phyloP scores from a whole-genome alignment of 2,113 vertebrate genomes.

The Atrichornis clamosus region DNA sequence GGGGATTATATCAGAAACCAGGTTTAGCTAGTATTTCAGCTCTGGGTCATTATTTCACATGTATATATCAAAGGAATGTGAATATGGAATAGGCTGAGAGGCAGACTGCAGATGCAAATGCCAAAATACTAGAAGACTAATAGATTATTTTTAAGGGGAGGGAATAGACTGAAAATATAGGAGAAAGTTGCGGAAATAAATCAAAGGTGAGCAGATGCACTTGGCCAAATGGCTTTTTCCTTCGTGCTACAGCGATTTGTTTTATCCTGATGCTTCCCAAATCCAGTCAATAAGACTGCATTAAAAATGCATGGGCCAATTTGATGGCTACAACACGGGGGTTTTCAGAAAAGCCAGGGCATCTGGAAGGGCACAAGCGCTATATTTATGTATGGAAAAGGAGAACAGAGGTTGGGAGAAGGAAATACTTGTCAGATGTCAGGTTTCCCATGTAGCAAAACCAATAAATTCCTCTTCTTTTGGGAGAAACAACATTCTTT shows the following conservation, averaged over 20 bases:
- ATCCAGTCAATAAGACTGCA: conserved; percentile 54
- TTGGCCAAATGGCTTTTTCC: conserved; percentile 58
- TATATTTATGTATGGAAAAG: background rate
- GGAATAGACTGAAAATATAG: conserved; percentile 42
- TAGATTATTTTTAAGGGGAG: conserved; percentile 45
- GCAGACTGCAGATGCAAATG: conserved; percentile 50
- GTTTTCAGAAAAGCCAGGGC: background rate
- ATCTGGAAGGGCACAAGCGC: background rate
- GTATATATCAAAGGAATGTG: conserved; percentile 52
- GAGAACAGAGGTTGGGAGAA: background rate
- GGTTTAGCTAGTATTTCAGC: conserved; percentile 39
- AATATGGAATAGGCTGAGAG: conserved; percentile 35
- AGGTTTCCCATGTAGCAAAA: conserved; percentile 7
- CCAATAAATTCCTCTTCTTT: conserved; percentile 21
- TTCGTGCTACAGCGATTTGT: conserved; percentile 19
- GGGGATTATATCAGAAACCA: conserved; percentile 1
- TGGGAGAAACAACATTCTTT: background rate
- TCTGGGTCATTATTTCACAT: conserved; percentile 33
- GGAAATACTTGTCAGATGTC: conserved; percentile 22
- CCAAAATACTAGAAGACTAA: conserved; percentile 53
- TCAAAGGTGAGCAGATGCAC: conserved; percentile 62
- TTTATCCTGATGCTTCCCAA: conserved; percentile 29
- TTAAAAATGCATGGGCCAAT: conserved; percentile 65
- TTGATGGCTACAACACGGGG: background rate
- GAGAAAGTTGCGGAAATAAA: conserved; percentile 57